Evolutionary conservation across 2,888 invertebrate species (phyloP), one percentile per base, ranked within the genome.

Genomic region (Amphipoea lucens): DNA sequence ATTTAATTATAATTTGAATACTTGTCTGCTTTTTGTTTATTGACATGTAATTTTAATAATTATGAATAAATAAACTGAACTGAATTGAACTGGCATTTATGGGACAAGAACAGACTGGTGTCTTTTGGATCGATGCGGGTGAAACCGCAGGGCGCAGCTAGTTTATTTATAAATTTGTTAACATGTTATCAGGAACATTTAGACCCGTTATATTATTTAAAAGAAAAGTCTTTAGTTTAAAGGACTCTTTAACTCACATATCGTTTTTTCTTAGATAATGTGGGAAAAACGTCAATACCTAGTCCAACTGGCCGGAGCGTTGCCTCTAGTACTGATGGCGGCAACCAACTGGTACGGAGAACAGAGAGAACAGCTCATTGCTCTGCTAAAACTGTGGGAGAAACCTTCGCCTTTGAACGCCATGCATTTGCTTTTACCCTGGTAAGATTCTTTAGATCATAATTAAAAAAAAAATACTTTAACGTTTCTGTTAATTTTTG

Each of bases 221-320:
- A 63, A 36, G 9, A 63, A 11, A 36, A 36, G 36, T 17, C 0
- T 6, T 6, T 36, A 7, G 36, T 17, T 63, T 36, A 4, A 20
- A 9, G 1, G 63, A 63, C 36, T 3, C 29, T 36, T 36, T 9
- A 63, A 20, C 20, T 17, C 20, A 65, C 20, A 65, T 36, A 23
- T 23, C 12, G 23, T 4, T 40, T 40, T 62, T 72, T 75, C 72
- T n/a, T 82, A 98, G 97, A 98, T 99, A 73, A 97, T 99, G 90
- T 99, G 99, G 99, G 99, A 99, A 92, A 99, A 99, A 92, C 98
- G 99, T 3, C 98, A 99, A 93, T 99, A 99, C 94, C 96, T 99
- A 74, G 98, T 98, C 82, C 97, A 98, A 76, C 97, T 98, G 87
- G 98, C 99, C 0, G 98, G 98, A 91, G 99, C 99, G 0, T 93